Conservation (phyloP, 2,888 invertebrate genomes). For the Microplitis manilae region DNA sequence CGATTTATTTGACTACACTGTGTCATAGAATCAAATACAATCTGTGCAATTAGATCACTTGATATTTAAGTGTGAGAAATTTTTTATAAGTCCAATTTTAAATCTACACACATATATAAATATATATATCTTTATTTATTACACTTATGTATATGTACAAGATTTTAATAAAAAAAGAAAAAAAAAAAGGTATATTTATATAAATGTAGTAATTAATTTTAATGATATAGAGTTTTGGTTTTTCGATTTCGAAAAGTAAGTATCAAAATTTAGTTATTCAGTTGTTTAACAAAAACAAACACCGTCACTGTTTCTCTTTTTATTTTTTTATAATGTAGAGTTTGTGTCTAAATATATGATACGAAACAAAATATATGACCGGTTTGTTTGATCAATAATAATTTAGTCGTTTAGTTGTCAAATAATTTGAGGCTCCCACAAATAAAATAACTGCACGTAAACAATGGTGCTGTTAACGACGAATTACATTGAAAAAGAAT, state of each 20-base stretch:
- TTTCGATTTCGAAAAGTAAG: no score
- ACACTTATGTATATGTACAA: not conserved
- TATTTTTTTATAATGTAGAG: no score
- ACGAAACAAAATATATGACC: no score
- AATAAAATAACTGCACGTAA: not conserved
- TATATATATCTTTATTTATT: slow-evolving; percentile 3
- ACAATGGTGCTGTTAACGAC: slow-evolving; percentile 64
- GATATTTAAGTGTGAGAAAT: not conserved
- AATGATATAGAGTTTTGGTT: no score
- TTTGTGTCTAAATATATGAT: no score
- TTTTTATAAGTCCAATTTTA: slow-evolving; percentile 28
- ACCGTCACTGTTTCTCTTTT: no score
- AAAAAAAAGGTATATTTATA: not conserved
- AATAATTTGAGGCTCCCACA: not conserved
- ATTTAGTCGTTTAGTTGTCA: not conserved
- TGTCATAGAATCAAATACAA: slow-evolving; percentile 4
- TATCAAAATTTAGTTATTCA: no score
- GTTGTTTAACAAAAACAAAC: no score
- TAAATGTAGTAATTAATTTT: no score
- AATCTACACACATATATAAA: slow-evolving; percentile 22
- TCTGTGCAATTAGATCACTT: slow-evolving; percentile 11
- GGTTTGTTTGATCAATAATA: slow-evolving; percentile 35
- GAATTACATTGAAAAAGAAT: slow-evolving; percentile 60
- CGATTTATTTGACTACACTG: not conserved
- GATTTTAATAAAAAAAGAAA: slow-evolving; percentile 1